Base-by-base conservation (phyloP, 2,797 vertebrate genomes). In the Fistularia commersonii region DNA sequence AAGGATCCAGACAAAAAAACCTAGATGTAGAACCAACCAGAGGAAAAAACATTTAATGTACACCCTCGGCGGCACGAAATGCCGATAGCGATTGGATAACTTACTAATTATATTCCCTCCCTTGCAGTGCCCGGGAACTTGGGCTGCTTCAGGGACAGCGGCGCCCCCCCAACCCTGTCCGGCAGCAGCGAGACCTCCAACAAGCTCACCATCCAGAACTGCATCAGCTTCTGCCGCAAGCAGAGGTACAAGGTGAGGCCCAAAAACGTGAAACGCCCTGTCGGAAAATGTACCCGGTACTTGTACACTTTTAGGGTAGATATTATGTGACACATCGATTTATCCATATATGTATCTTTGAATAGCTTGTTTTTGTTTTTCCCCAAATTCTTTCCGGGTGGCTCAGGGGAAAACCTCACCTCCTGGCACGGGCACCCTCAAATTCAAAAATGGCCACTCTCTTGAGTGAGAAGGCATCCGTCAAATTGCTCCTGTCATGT, bases 131-230 rank as follows among this genome's bases (percentile, higher is more conserved):
- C 95, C 2, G 96, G 96, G 12, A 96, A 96, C 76, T 81, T 98
- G 12, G 96, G 96, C 48, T 98, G 96, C 80, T 98, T 94, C 85
- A 95, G 90, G 79, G 96, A 98, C 84, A 95, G 93, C 6, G 96
- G 96, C 5, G 92, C 96, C 74, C 96, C 95, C 0, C 93, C 94
- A 33, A 94, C 96, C 57, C 72, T 98, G 57, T 93, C 95, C 1
- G 94, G 95, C 3, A 83, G 88, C 84, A 96, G 93, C 0, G 92
- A 96, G 78, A 98, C 94, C 0, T 96, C 93, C 72, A 95, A 95
- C 77, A 96, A 94, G 48, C 95, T 97, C 39, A 98, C 96, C 8
- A 97, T 98, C 64, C 96, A 98, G 72, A 93, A 91, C 54, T 98
- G 96, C 64, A 98, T 98, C 75, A 94, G 90, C 71, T 94, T 96